Base-by-base conservation (phyloP, 2,113 vertebrate species). In the Aplodontia rufa region DNA sequence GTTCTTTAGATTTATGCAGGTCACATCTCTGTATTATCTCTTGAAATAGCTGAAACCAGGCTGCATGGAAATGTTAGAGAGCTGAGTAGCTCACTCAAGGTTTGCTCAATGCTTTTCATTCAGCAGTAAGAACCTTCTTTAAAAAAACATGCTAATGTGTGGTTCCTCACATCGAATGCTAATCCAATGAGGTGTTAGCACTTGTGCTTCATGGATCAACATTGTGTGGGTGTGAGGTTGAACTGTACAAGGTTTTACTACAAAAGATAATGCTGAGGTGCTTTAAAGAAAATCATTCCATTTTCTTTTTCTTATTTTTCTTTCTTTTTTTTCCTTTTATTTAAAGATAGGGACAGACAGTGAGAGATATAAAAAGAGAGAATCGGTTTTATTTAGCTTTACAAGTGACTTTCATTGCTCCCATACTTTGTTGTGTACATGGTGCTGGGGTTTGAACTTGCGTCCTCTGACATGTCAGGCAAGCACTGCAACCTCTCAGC, bases 1-100 rank as follows among this genome's bases (percentile, higher is more conserved):
- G 68, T 78, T 90, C 60, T 90, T 90, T 74, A 92, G 45, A 96
- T 92, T 94, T 88, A 76, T 75, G 35, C 28, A 88, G 53, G 68
- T 84, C 71, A 37, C 68, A 80, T 83, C 53, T 68, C 24, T 40
- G 96, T 83, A 91, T 85, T 91, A 85, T 94, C 78, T 93, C 86
- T 88, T 92, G 60, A 96, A 90, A 94, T 71, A 64, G 66, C 28
- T 40, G 72, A 87, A 68, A 71, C 37, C n/a, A 81, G 51, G 22
- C n/a, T 42, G 40, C 3, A 4, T 47, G 75, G 58, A 92, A 82
- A 83, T 87, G 60, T 24, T 45, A 37, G 51, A 88, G 82, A 90
- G 40, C 42, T 19, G 53, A 90, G 53, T 58, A 37, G 22, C 75
- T 80, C 32, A 47, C 32, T 87, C 58, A 53, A 12, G 76, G 75